phyloP scores from a whole-genome alignment of 2,888 invertebrate genomes.

The Agrochola litura region DNA sequence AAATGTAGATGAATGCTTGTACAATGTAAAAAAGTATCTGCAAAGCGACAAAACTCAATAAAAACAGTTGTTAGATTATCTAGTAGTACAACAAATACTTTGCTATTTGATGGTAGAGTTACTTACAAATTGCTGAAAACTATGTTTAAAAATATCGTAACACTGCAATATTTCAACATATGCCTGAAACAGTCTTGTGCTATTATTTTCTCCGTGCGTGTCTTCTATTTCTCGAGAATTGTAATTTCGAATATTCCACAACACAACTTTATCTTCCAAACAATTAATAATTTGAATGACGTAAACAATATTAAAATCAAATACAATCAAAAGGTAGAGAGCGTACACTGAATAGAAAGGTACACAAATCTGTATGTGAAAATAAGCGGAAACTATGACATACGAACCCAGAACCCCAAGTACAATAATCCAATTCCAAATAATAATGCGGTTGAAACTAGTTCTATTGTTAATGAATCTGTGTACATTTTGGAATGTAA shows the following conservation, averaged over 20 bases:
- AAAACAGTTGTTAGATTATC: too few relatives aligned
- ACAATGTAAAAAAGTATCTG: too few relatives aligned
- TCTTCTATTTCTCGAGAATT: too few relatives aligned
- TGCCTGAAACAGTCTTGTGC: too few relatives aligned
- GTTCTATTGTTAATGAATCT: constrained; percentile 24
- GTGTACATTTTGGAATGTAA: constrained; percentile 40
- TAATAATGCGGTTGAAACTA: neutral
- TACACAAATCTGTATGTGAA: neutral
- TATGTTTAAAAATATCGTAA: too few relatives aligned
- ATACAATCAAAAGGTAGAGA: neutral
- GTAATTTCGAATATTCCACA: neutral
- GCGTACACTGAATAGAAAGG: neutral
- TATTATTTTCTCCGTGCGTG: too few relatives aligned
- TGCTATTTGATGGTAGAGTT: too few relatives aligned
- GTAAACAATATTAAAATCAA: constrained; percentile 7
- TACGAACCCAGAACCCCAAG: neutral
- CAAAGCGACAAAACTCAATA: too few relatives aligned
- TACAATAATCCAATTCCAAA: constrained; percentile 33
- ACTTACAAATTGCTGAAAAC: too few relatives aligned
- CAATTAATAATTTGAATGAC: neutral
- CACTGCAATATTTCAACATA: too few relatives aligned
- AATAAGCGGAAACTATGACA: neutral
- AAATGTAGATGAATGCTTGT: neutral
- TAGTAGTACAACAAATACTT: too few relatives aligned
- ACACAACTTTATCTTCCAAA: constrained; percentile 24